These are phyloP conservation scores for Sander lucioperca DNA, from an alignment of 2,113 vertebrate genomes.

Conservation along the genomic window DNA sequence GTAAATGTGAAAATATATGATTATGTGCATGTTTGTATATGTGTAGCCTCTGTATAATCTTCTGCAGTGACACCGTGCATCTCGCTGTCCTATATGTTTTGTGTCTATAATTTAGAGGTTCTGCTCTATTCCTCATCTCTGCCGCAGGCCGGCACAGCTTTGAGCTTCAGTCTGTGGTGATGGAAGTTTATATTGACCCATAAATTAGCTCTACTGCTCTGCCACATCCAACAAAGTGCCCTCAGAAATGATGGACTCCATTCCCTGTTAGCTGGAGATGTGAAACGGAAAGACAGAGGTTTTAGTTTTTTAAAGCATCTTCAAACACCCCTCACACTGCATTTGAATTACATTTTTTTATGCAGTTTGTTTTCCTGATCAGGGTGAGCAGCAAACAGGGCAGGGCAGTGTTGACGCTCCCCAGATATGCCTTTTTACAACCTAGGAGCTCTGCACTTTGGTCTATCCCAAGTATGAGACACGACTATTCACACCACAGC, in stretches of 20 bases:
- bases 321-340: background rate
- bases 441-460: slow-evolving; percentile 1
- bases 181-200: slow-evolving; percentile 81
- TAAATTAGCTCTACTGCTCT: slow-evolving; percentile 76
- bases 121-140: slow-evolving; percentile 57
- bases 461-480: slow-evolving; percentile 9
- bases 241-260: slow-evolving; percentile 63
- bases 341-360: slow-evolving; percentile 1
- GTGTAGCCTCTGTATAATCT: background rate
- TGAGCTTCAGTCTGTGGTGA: slow-evolving; percentile 61
- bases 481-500: slow-evolving; percentile 10
- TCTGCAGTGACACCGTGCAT: background rate
- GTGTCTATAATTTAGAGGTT: slow-evolving; percentile 45
- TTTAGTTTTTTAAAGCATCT: background rate
- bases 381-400: background rate
- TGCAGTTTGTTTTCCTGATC: slow-evolving; percentile 20
- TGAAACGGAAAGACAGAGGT: slow-evolving; percentile 17
- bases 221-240: slow-evolving; percentile 66
- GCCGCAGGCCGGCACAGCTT: slow-evolving; percentile 60
- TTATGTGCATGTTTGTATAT: slow-evolving; percentile 14
- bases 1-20: slow-evolving; percentile 10
- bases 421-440: slow-evolving; percentile 4
- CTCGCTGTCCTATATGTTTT: slow-evolving; percentile 29
- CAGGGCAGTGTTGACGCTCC: background rate
- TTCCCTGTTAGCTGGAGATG: slow-evolving; percentile 43